A percentile compares a stretch with the other conserved stretches of the same genome.
phyloP scores from a whole-genome alignment of 2,888 invertebrate species.

The Rutpela maculata region DNA sequence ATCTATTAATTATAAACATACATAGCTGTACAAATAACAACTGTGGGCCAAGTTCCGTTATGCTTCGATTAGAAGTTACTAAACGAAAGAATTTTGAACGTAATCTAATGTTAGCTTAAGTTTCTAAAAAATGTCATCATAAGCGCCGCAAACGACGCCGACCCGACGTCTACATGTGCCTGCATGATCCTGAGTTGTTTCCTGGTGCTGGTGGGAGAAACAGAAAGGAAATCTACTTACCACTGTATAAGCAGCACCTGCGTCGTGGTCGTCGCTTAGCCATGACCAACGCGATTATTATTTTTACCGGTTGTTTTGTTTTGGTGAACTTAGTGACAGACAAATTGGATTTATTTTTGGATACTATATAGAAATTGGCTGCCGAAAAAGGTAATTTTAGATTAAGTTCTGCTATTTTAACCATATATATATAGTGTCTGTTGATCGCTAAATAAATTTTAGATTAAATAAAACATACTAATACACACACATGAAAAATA shows the following conservation, averaged over 20 bases:
- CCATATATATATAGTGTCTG: neutral
- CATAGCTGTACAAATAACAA: no score
- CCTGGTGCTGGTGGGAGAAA: slow-evolving; percentile 21
- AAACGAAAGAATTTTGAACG: no score
- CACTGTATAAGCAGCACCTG: slow-evolving; percentile 10
- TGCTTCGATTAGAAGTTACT: no score
- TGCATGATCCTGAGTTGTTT: neutral
- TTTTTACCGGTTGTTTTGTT: neutral
- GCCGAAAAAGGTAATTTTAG: neutral
- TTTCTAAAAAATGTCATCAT: neutral
- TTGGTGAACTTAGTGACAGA: neutral
- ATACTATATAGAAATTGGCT: neutral
- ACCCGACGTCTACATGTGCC: neutral
- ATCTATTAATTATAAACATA: no score
- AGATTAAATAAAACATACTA: neutral
- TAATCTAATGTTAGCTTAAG: neutral
- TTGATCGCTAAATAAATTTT: neutral
- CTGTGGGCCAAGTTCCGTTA: no score
- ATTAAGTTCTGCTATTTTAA: neutral
- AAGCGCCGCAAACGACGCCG: neutral
- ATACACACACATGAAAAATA: neutral
- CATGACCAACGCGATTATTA: slow-evolving; percentile 12
- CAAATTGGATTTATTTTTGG: slow-evolving; percentile 1
- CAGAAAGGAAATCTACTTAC: neutral
- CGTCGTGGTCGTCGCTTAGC: slow-evolving; percentile 12